phyloP scores from a whole-genome alignment of 2,888 invertebrate genomes.

The Athripsodes cinereus region DNA sequence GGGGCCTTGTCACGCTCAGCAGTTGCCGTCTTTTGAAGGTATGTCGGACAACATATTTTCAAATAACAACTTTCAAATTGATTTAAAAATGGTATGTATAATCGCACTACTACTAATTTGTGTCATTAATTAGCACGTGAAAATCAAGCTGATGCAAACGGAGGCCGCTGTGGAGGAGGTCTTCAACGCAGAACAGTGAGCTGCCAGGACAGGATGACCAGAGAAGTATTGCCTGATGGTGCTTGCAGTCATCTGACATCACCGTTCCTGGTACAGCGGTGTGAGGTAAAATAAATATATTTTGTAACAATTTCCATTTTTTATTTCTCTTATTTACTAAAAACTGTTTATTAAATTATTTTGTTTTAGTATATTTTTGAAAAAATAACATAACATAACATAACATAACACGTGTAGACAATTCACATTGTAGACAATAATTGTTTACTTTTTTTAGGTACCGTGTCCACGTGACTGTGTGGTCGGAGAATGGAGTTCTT shows the following conservation, averaged over 20 bases:
- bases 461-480: constrained; percentile 56
- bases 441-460: constrained; percentile 35
- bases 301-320: too few species aligned
- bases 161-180: constrained; percentile 51
- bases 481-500: constrained; percentile 55
- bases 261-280: constrained; percentile 51
- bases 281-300: constrained; percentile 36
- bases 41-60: neutral
- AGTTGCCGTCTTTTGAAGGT: neutral
- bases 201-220: constrained; percentile 46
- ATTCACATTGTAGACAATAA: neutral
- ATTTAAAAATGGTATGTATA: too few species aligned
- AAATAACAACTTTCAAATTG: too few species aligned
- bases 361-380: too few species aligned
- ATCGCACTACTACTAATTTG: too few species aligned
- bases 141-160: neutral
- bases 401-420: neutral
- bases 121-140: too few species aligned
- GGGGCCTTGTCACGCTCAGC: constrained; percentile 36
- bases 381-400: neutral
- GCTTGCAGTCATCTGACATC: constrained; percentile 48
- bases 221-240: constrained; percentile 42
- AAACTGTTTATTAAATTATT: too few species aligned
- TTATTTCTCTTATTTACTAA: too few species aligned
- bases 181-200: constrained; percentile 51